Evolutionary conservation across 1,140 invertebrate genomes (phyloP).

Genomic region (Archegozetes longisetosus): DNA sequence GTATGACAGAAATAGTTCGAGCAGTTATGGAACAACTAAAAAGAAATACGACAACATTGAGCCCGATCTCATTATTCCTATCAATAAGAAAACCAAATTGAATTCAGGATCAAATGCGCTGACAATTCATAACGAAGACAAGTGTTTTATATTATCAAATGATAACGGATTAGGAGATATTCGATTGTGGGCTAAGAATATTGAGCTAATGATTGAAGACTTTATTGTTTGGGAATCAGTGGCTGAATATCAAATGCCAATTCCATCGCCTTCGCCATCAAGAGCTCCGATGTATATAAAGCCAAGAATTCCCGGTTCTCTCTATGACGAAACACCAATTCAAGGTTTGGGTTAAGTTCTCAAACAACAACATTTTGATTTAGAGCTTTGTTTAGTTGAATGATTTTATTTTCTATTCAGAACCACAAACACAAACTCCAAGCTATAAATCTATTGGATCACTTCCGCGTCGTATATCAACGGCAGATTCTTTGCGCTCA

Average conservation of each 20-base stretch:
- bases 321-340: slow-evolving; percentile 43
- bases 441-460: not conserved
- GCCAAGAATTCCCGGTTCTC: slow-evolving; percentile 35
- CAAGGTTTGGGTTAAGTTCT: slow-evolving; percentile 28
- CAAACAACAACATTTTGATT: not conserved
- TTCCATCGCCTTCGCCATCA: slow-evolving; percentile 35
- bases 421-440: not conserved
- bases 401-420: not conserved
- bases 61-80: slow-evolving; percentile 28
- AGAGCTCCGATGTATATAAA: slow-evolving; percentile 33
- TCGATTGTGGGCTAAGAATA: slow-evolving; percentile 30
- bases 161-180: slow-evolving; percentile 2
- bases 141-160: slow-evolving; percentile 9
- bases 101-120: slow-evolving; percentile 8
- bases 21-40: slow-evolving; percentile 13
- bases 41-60: not conserved
- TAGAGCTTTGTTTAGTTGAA: not conserved
- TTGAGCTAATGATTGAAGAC: slow-evolving; percentile 35
- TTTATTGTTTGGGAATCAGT: slow-evolving; percentile 43
- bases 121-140: not conserved
- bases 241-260: slow-evolving; percentile 41
- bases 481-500: not conserved
- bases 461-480: not conserved
- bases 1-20: not conserved
- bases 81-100: slow-evolving; percentile 26